These are phyloP conservation scores for Hippotragus niger DNA, from an alignment of 2,113 vertebrate species.

Conservation along the genomic window DNA sequence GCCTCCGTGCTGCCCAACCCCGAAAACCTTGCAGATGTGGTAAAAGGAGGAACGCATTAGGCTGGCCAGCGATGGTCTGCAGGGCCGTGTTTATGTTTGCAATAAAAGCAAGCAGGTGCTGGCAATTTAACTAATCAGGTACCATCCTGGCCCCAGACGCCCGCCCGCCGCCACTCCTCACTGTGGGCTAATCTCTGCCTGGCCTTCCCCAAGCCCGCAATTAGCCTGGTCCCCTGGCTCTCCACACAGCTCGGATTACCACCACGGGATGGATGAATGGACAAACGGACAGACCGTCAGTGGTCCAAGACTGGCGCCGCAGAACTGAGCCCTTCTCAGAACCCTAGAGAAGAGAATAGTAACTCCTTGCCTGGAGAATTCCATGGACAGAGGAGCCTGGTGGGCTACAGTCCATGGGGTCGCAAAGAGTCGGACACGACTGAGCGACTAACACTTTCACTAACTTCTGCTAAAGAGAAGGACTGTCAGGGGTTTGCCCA, in stretches of 20 bases:
- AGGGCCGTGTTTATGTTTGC: conserved; percentile 59
- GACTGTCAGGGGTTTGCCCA: not conserved
- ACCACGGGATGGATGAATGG: conserved; percentile 12
- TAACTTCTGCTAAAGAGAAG: not conserved
- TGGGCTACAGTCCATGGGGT: not conserved
- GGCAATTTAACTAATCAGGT: conserved; percentile 72
- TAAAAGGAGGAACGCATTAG: not conserved
- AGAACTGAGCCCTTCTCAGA: too few relatives aligned
- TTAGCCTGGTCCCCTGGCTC: conserved; percentile 42
- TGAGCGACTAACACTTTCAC: not conserved
- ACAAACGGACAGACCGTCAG: not conserved
- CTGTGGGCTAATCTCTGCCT: not conserved
- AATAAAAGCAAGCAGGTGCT: conserved; percentile 69
- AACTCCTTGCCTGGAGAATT: not conserved
- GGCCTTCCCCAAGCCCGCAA: conserved; percentile 23
- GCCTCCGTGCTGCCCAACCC: not conserved
- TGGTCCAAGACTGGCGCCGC: not conserved
- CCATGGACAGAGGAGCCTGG: not conserved
- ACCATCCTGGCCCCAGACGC: conserved; percentile 21
- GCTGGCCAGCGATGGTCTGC: not conserved
- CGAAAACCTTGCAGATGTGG: not conserved
- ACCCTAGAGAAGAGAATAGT: not conserved
- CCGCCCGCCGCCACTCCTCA: not conserved
- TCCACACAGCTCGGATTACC: conserved; percentile 30
- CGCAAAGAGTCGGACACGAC: not conserved